A percentile compares a stretch with the other conserved stretches of the same genome.
Evolutionary conservation across 2,113 vertebrate genomes (phyloP).

Genomic region (Phylloscopus whistleri): DNA sequence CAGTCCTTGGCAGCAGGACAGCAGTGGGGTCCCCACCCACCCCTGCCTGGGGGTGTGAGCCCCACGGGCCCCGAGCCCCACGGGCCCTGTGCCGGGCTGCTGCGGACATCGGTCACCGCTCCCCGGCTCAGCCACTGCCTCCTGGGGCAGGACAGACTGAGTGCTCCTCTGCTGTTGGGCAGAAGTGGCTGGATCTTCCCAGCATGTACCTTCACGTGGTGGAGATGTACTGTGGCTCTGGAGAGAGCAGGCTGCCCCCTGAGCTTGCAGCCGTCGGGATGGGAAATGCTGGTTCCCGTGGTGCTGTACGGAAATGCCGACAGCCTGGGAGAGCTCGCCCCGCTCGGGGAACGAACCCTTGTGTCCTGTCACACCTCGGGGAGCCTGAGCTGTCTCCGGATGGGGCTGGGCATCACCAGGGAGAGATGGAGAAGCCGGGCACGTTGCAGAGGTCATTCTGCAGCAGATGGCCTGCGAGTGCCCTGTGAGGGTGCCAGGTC

Average conservation of each 20-base stretch:
- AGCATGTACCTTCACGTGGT: fast-evolving
- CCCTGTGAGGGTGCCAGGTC: neutral
- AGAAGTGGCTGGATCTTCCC: neutral
- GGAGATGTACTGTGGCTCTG: neutral
- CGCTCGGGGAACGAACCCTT: neutral
- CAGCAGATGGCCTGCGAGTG: fast-evolving
- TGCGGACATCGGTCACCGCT: fast-evolving
- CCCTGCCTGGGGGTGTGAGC: neutral
- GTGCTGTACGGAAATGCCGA: neutral
- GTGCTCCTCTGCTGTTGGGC: neutral
- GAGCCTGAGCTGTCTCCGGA: neutral
- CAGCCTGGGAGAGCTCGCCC: neutral
- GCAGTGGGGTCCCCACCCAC: too few species aligned
- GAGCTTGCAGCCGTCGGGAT: fast-evolving
- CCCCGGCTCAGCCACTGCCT: fast-evolving
- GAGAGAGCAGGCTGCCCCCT: neutral
- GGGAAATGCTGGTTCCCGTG: neutral
- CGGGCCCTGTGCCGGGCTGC: too few species aligned
- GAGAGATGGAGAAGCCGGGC: neutral
- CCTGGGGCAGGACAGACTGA: neutral
- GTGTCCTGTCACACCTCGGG: neutral
- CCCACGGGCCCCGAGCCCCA: too few species aligned
- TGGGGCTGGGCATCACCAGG: neutral
- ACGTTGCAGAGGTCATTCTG: fast-evolving
- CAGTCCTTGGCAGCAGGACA: neutral